phyloP scores from a whole-genome alignment of 2,797 vertebrate genomes.

The Macropus fuliginosus region DNA sequence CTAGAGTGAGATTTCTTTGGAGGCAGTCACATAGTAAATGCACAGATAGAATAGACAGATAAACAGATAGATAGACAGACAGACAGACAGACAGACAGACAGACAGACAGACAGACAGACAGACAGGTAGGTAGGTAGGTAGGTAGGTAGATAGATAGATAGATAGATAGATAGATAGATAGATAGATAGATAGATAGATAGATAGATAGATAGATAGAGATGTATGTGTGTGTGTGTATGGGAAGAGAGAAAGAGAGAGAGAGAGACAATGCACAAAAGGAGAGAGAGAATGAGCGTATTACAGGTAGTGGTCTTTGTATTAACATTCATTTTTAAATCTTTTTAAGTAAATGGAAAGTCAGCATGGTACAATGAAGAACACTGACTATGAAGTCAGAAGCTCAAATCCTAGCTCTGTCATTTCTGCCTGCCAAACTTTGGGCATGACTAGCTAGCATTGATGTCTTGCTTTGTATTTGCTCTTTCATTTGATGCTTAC shows the following conservation, averaged over 20 bases:
- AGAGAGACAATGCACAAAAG: too few species aligned
- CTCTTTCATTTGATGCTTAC: neutral
- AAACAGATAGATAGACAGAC: too few species aligned
- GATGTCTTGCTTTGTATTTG: neutral
- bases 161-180: too few species aligned
- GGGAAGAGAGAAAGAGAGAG: neutral
- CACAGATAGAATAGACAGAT: neutral
- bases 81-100: too few species aligned
- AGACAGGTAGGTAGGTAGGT: too few species aligned
- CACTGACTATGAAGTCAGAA: slow-evolving; percentile 12
- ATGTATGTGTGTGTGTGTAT: too few species aligned
- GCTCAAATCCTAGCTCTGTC: slow-evolving; percentile 18
- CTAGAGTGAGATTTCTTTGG: neutral
- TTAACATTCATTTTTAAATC: neutral
- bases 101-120: too few species aligned
- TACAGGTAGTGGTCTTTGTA: neutral
- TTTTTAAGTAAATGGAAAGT: neutral
- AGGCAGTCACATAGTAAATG: neutral
- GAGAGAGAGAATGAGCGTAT: too few species aligned
- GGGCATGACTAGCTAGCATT: neutral
- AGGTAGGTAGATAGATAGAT: too few species aligned
- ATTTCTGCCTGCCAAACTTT: slow-evolving; percentile 7
- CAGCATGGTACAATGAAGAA: neutral
- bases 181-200: too few species aligned
- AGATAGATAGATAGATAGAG: too few species aligned